Evolutionary conservation across 2,888 invertebrate genomes (phyloP), one percentile per base, ranked within the genome.

Genomic region (Timandra comae): DNA sequence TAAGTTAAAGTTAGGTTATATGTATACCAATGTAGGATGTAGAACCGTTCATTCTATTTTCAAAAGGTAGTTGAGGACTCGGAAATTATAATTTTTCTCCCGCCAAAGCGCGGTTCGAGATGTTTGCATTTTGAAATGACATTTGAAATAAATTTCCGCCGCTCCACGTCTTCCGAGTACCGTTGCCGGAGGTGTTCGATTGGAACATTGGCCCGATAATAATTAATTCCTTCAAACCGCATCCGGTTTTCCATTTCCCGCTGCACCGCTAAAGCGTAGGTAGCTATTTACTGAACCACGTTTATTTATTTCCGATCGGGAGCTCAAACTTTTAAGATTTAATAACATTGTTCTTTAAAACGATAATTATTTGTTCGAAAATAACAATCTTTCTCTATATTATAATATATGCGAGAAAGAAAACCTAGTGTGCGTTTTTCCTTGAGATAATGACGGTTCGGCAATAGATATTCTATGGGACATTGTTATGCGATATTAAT

Each of bases 201-300:
- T 80, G 76, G 73, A 81, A 80, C 68, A 81, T 80, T 81, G 77
- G 76, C 79, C 67, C 57, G 75, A 76, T 80, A 69, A 78, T 79
- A 71, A 76, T 77, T 74, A 78, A 77, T 77, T 71, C 70, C 65
- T 62, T 71, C 63, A 64, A 66, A 63, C 66, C 68, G 54, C 61
- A 63, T 57, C 63, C 58, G 57, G 42, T 49, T 53, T 55, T 48
- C 43, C 44, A 49, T 54, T 56, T 49, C 40, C 32, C 48, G 48
- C 51, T 39, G 40, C 39, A 44, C 41, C 42, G 47, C 40, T 43
- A 37, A 37, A 39, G 39, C 30, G 29, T 36, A 39, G 34, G 35
- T 41, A 43, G 27, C 28, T 33, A 30, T 26, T 28, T 30, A 10
- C 29, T 26, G 25, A 29, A 28, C 12, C 30, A 33, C 19, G 41